phyloP scores from a whole-genome alignment of 2,888 invertebrate species.

The Microctonus brassicae region DNA sequence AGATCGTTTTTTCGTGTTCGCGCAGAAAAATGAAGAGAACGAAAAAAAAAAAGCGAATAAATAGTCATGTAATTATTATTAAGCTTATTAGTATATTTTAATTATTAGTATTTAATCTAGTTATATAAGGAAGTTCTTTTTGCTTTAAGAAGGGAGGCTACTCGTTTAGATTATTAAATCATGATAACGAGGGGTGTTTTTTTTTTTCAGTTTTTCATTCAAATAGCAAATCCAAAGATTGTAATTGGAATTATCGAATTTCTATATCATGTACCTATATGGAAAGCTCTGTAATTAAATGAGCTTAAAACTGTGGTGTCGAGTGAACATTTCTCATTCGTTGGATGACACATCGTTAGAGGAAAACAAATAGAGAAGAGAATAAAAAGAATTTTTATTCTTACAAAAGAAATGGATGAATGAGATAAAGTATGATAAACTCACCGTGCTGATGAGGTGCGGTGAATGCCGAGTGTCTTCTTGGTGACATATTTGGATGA shows the following conservation, averaged over 20 bases:
- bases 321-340: conserved; percentile 1
- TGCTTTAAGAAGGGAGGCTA: too few species aligned
- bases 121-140: too few species aligned
- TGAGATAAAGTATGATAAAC: conserved; percentile 46
- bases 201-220: not conserved
- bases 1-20: not conserved
- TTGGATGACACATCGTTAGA: not conserved
- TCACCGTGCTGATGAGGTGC: conserved; percentile 76
- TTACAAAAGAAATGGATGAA: conserved; percentile 61
- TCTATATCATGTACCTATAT: not conserved
- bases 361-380: conserved; percentile 50
- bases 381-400: not conserved
- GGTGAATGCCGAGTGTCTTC: conserved; percentile 68
- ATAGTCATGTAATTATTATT: not conserved
- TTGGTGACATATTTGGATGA: conserved; percentile 67
- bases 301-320: not conserved
- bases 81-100: not conserved
- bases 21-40: conserved; percentile 66
- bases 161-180: not conserved
- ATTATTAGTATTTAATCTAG: too few species aligned
- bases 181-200: not conserved
- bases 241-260: not conserved
- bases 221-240: not conserved
- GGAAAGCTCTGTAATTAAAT: not conserved
- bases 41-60: conserved; percentile 50